phyloP scores from a whole-genome alignment of 2,888 invertebrate genomes.

The Hydrotaea diabolus region DNA sequence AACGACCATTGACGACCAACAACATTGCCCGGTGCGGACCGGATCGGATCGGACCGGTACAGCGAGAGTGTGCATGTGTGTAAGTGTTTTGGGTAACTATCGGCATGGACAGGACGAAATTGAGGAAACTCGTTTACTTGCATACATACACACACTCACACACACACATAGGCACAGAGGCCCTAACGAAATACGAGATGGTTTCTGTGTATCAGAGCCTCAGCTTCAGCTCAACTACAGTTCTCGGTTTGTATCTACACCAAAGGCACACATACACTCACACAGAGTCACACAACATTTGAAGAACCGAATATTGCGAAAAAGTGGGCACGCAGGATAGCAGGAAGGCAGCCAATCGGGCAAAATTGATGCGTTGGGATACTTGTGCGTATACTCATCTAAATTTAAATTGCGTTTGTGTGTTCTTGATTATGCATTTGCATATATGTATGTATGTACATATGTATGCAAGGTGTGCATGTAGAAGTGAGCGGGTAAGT shows the following conservation, averaged over 20 bases:
- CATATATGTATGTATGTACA: not conserved
- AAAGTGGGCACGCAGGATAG: conserved; percentile 14
- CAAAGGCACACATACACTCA: conserved; percentile 1
- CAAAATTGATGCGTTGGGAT: conserved; percentile 54
- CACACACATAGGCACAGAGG: conserved; percentile 40
- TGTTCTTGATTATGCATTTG: conserved; percentile 62
- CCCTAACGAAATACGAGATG: conserved; percentile 56
- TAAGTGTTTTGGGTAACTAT: not conserved
- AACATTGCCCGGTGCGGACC: not conserved
- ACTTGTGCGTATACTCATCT: conserved; percentile 52
- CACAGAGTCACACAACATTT: not conserved
- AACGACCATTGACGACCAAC: conserved; percentile 47
- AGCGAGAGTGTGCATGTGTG: no score
- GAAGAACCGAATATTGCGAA: conserved; percentile 21
- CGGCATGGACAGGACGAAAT: conserved; percentile 53
- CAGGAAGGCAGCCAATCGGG: conserved; percentile 51
- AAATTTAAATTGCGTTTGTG: conserved; percentile 67
- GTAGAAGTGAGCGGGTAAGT: not conserved
- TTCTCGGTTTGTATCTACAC: conserved; percentile 30
- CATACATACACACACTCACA: conserved; percentile 5
- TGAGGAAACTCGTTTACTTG: conserved; percentile 59
- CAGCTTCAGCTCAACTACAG: conserved; percentile 39
- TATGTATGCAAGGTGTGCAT: not conserved
- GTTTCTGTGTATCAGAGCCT: conserved; percentile 26
- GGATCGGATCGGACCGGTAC: not conserved